Evolutionary conservation across 1,140 invertebrate genomes (phyloP), one percentile per base, ranked within the genome.

Genomic region (Camponotus vicinus): DNA sequence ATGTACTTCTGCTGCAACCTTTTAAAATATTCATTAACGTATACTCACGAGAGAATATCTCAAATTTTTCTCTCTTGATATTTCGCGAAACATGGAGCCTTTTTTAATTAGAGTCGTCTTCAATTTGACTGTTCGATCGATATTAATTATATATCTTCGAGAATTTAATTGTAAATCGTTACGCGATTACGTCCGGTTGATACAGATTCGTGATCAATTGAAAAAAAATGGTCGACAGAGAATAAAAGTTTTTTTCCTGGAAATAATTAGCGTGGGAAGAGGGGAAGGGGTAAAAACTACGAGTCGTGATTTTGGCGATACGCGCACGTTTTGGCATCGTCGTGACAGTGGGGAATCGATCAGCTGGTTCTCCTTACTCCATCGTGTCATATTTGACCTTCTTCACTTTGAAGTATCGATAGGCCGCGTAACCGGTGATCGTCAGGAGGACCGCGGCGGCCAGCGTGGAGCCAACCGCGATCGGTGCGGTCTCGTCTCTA

Each of bases 341-440:
- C 86, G 21, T 59, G 80, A 84, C 69, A 80, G 61, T 88, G 75
- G 34, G 21, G 15, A 52, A 52, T 52, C 15, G 49, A 88, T 52
- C 21, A 1, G 34, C 15, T 9, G 21, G 15, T 0, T 21, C 11
- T 21, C 0, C 45, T 96, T 97, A 98, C 93, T 98, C 97, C 98
- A 98, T 98, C 1, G 98, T 98, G 92, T 98, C 98, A 93, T 99
- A 99, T 92, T 98, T 97, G 6, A 98, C 97, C 92, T 98, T 98
- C 94, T 98, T 98, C 42, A 98, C 96, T 94, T 98, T 98, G 91
- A 98, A 96, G 92, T 98, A 98, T 89, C 98, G 96, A 95, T 96
- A 98, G n/a, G 97, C 96, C 0, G 97, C 98, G 92, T 99, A 99
- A 0, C 97, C 98, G 4, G 97, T 96, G 21, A 99, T 96, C 0